Conservation (phyloP, 2,888 invertebrate species). For the Tyria jacobaeae region DNA sequence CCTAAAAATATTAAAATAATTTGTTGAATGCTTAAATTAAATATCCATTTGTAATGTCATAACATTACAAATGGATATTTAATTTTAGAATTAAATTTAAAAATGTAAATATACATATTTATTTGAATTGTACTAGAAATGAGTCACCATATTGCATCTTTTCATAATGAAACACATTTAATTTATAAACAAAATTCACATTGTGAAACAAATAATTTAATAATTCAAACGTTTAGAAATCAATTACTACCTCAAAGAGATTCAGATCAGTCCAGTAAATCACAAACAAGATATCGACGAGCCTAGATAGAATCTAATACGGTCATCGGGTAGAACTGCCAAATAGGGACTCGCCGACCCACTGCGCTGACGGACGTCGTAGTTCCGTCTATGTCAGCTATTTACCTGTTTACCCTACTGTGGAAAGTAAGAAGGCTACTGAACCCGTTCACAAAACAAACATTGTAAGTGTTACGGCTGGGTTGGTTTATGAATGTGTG, state of each 20-base stretch:
- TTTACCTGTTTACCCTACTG: constrained; percentile 76
- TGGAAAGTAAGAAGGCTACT: constrained; percentile 72
- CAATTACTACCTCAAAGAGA: background rate
- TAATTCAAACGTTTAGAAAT: background rate
- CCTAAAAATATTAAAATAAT: too few species aligned
- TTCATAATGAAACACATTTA: too few species aligned
- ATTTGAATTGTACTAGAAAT: too few species aligned
- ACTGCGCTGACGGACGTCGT: constrained; percentile 70
- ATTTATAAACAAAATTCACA: too few species aligned
- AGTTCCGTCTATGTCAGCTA: constrained; percentile 77
- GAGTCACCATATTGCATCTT: too few species aligned
- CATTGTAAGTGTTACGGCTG: constrained; percentile 47
- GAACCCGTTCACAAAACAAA: constrained; percentile 54
- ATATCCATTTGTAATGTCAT: too few species aligned
- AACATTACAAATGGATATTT: too few species aligned
- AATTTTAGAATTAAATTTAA: too few species aligned
- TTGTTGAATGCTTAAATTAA: too few species aligned
- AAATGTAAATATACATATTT: too few species aligned
- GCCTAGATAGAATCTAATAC: constrained; percentile 70
- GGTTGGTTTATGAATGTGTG: constrained; percentile 7
- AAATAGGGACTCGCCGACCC: constrained; percentile 76
- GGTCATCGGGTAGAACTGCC: constrained; percentile 68
- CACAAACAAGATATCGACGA: constrained; percentile 36
- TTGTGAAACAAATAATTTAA: too few species aligned
- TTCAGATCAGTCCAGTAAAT: constrained; percentile 32